A percentile compares a stretch with the other conserved stretches of the same genome.
These are phyloP conservation scores for Tachuris rubrigastra DNA, from an alignment of 2,113 vertebrate genomes.

Conservation along the genomic window DNA sequence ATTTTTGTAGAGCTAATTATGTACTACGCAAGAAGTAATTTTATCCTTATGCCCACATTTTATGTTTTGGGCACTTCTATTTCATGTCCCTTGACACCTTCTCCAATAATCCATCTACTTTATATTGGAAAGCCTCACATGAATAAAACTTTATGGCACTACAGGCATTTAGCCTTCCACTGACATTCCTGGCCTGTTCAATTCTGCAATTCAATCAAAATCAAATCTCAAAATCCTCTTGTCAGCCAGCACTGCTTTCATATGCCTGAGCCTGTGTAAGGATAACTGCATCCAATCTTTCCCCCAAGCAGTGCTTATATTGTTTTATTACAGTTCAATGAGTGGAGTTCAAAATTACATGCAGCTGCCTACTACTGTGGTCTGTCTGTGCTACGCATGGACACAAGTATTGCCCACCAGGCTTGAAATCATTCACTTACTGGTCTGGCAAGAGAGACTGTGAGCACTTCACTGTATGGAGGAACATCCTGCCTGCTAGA, in stretches of 20 bases:
- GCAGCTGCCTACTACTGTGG: conserved; percentile 84
- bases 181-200: conserved; percentile 83
- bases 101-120: conserved; percentile 83
- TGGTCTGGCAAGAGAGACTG: conserved; percentile 73
- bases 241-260: conserved; percentile 82
- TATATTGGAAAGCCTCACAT: conserved; percentile 84
- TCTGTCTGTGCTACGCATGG: conserved; percentile 75
- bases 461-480: conserved; percentile 72
- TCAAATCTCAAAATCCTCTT: conserved; percentile 86
- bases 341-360: conserved; percentile 87
- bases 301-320: conserved; percentile 85
- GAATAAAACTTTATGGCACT: conserved; percentile 86
- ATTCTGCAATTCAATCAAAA: conserved; percentile 87
- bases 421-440: conserved; percentile 83
- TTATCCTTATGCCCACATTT: conserved; percentile 69
- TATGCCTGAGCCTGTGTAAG: conserved; percentile 78
- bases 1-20: conserved; percentile 66
- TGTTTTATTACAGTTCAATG: conserved; percentile 92
- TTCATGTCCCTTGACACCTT: conserved; percentile 80
- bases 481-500: conserved; percentile 77
- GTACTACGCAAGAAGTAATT: conserved; percentile 73
- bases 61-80: conserved; percentile 75
- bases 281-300: conserved; percentile 82
- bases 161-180: conserved; percentile 83
- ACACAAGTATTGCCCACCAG: conserved; percentile 81